Percentiles rank a stretch among this genome's conserved stretches.
These are phyloP conservation scores for Magallana angulata DNA, from an alignment of 1,140 invertebrate species.

Conservation along the genomic window DNA sequence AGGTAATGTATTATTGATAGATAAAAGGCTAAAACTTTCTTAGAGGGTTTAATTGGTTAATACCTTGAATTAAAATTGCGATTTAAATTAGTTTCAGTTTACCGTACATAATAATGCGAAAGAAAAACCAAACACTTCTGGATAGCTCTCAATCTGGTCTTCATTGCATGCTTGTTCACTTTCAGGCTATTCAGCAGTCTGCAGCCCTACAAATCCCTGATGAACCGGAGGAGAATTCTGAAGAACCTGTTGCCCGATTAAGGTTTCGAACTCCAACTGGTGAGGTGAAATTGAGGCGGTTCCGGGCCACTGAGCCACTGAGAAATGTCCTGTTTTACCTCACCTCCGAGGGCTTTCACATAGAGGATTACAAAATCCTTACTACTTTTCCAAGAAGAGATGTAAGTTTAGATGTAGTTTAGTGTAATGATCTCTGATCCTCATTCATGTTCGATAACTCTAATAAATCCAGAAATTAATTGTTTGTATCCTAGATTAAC, in stretches of 20 bases:
- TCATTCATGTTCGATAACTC: too few species aligned
- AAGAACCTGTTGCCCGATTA: constrained; percentile 85
- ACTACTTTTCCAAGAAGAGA: constrained; percentile 95
- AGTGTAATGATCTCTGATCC: too few species aligned
- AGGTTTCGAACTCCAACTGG: constrained; percentile 89
- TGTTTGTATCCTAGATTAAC: too few species aligned
- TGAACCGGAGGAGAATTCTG: constrained; percentile 82
- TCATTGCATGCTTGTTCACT: background rate
- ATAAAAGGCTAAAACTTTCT: too few species aligned
- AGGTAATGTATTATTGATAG: too few species aligned
- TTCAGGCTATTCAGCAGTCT: constrained; percentile 77
- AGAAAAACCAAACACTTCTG: too few species aligned
- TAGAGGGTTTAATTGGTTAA: too few species aligned
- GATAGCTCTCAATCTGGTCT: too few species aligned
- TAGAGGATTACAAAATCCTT: constrained; percentile 93
- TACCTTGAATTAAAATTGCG: too few species aligned
- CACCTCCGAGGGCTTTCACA: constrained; percentile 90
- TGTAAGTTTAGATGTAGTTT: constrained; percentile 72
- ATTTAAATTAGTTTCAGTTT: too few species aligned
- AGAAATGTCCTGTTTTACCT: constrained; percentile 91
- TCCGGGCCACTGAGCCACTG: constrained; percentile 85
- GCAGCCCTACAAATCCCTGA: constrained; percentile 82
- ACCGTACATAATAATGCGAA: too few species aligned
- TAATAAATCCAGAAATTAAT: too few species aligned
- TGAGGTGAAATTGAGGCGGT: constrained; percentile 87